phyloP scores from a whole-genome alignment of 2,797 vertebrate species.

The Gephyroberyx darwinii region DNA sequence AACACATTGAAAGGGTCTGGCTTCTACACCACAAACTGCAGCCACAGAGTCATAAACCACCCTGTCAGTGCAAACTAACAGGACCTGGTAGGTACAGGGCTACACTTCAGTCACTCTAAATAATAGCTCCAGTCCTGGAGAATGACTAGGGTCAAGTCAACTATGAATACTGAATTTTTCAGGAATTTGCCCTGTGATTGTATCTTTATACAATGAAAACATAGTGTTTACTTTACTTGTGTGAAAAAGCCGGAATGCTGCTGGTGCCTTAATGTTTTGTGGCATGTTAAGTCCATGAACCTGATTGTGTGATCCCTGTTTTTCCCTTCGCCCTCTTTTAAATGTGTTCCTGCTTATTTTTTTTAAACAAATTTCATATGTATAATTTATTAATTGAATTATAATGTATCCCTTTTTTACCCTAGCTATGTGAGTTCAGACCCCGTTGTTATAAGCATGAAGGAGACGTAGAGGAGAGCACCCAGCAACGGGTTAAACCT shows the following conservation, averaged over 20 bases:
- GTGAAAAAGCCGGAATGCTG: slow-evolving; percentile 15
- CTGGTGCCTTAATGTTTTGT: too few species aligned
- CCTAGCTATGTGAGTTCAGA: too few species aligned
- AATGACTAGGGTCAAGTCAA: slow-evolving; percentile 66
- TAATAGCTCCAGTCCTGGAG: slow-evolving; percentile 53
- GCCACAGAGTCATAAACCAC: slow-evolving; percentile 54
- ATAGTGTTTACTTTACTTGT: slow-evolving; percentile 23
- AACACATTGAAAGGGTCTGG: slow-evolving; percentile 63
- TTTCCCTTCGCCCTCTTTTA: too few species aligned
- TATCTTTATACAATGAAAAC: slow-evolving; percentile 23
- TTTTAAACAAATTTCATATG: too few species aligned
- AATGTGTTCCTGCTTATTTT: too few species aligned
- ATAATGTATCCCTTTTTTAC: too few species aligned
- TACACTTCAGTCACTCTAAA: slow-evolving; percentile 64
- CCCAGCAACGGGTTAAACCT: too few species aligned
- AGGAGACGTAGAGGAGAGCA: too few species aligned
- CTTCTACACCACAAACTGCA: slow-evolving; percentile 24
- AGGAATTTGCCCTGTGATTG: slow-evolving; percentile 43
- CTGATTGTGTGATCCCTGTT: too few species aligned
- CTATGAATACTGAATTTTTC: slow-evolving; percentile 43
- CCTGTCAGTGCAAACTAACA: slow-evolving; percentile 65
- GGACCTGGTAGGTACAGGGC: slow-evolving; percentile 50
- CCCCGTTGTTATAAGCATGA: too few species aligned
- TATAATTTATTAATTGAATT: too few species aligned
- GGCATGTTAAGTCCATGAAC: too few species aligned